Conservation (phyloP, 2,888 invertebrate genomes). For the Napeogenes sylphis region DNA sequence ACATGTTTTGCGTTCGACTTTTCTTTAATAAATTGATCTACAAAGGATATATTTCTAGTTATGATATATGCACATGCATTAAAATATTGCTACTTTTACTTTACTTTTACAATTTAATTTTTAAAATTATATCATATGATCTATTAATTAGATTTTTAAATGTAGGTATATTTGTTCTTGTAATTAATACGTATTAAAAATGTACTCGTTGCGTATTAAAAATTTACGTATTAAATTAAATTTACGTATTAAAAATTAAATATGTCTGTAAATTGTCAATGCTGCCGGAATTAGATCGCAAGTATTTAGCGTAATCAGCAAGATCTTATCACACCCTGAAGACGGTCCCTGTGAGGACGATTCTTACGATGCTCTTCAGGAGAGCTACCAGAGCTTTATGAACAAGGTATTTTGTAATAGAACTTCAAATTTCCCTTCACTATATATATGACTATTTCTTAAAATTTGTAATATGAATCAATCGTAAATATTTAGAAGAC, state of each 20-base stretch:
- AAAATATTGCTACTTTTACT: too few species aligned
- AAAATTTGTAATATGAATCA: neutral
- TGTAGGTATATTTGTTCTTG: too few species aligned
- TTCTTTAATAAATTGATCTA: too few species aligned
- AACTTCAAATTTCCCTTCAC: constrained; percentile 14
- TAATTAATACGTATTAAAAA: too few species aligned
- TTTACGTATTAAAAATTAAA: neutral
- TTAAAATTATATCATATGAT: too few species aligned
- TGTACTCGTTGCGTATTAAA: too few species aligned
- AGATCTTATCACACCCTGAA: constrained; percentile 94
- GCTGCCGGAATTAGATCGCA: constrained; percentile 81
- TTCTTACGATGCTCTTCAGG: constrained; percentile 53
- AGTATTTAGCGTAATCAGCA: constrained; percentile 97
- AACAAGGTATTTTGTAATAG: constrained; percentile 20
- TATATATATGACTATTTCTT: neutral
- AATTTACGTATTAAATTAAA: neutral
- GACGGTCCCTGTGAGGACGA: constrained; percentile 80
- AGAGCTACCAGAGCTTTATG: constrained; percentile 58
- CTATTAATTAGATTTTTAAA: too few species aligned
- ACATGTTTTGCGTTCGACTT: too few species aligned
- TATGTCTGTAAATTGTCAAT: constrained; percentile 40
- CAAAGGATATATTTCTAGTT: too few species aligned
- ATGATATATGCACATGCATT: too few species aligned
- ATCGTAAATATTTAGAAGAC: neutral
- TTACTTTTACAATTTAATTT: too few species aligned